Conservation (phyloP, 2,888 invertebrate species). For the Pollenia griseotomentosa region DNA sequence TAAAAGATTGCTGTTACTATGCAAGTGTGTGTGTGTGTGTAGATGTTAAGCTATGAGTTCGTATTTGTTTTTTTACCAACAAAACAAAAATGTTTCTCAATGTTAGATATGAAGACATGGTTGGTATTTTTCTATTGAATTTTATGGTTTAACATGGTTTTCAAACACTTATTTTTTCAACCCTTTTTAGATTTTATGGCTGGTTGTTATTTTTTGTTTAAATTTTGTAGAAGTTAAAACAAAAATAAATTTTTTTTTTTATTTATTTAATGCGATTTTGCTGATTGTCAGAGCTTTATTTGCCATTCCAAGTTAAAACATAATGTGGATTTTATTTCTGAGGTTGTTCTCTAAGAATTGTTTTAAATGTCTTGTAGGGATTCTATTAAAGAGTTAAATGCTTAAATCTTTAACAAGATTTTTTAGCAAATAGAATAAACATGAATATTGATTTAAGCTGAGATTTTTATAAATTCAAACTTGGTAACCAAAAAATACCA, state of each 20-base stretch:
- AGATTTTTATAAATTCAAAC: background rate
- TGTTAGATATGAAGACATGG: background rate
- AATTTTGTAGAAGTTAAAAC: no score
- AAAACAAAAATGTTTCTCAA: conserved; percentile 2
- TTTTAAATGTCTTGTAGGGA: conserved; percentile 8
- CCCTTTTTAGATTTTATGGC: background rate
- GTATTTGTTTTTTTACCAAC: background rate
- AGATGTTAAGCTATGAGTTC: background rate
- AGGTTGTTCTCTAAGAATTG: background rate
- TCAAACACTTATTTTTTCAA: background rate
- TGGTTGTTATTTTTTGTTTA: background rate
- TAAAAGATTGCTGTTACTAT: background rate
- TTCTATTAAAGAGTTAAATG: background rate
- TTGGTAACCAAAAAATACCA: background rate
- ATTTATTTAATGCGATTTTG: no score
- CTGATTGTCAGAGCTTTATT: background rate
- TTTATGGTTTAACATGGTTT: conserved; percentile 2
- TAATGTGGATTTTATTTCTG: background rate
- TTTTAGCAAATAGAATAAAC: background rate
- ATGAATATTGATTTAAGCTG: background rate
- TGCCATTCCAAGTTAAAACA: background rate
- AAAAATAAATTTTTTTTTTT: no score
- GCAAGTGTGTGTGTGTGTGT: no score
- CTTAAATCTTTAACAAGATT: background rate
- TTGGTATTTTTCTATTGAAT: conserved; percentile 30